phyloP scores from a whole-genome alignment of 1,140 invertebrate genomes.

The Panagrolaimus sp. region DNA sequence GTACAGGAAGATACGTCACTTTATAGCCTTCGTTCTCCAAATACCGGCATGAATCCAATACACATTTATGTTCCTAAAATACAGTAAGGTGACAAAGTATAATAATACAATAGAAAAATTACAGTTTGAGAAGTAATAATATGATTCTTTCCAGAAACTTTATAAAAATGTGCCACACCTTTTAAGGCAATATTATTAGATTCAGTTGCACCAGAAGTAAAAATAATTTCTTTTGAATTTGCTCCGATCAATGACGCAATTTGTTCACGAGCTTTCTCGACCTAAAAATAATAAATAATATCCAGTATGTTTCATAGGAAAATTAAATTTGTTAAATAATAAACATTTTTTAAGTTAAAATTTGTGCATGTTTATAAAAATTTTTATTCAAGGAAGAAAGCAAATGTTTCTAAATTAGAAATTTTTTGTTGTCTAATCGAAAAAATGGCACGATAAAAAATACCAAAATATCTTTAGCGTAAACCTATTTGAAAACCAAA shows the following conservation, averaged over 20 bases:
- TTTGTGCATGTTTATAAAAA: too few species aligned
- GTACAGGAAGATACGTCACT: conserved; percentile 90
- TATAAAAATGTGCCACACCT: conserved; percentile 91
- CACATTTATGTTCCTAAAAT: conserved; percentile 92
- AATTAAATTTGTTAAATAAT: too few species aligned
- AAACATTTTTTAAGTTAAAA: too few species aligned
- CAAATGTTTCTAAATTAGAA: too few species aligned
- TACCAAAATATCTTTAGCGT: too few species aligned
- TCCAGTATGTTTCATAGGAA: too few species aligned
- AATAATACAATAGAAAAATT: conserved; percentile 59
- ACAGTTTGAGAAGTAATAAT: conserved; percentile 96
- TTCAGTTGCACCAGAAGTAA: conserved; percentile 97
- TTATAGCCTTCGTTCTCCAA: conserved; percentile 90
- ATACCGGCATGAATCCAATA: conserved; percentile 90
- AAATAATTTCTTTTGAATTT: conserved; percentile 94
- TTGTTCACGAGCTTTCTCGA: conserved; percentile 81
- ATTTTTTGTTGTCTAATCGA: too few species aligned
- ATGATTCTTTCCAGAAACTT: conserved; percentile 80
- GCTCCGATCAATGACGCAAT: conserved; percentile 81
- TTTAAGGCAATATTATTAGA: conserved; percentile 97
- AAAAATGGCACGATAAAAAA: too few species aligned
- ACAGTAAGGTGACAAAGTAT: conserved; percentile 13
- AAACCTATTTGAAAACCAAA: too few species aligned
- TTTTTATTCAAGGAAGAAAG: too few species aligned
- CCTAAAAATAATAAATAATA: too few species aligned